Evolutionary conservation across 2,888 invertebrate species (phyloP).

Genomic region (Dynastes tityus): DNA sequence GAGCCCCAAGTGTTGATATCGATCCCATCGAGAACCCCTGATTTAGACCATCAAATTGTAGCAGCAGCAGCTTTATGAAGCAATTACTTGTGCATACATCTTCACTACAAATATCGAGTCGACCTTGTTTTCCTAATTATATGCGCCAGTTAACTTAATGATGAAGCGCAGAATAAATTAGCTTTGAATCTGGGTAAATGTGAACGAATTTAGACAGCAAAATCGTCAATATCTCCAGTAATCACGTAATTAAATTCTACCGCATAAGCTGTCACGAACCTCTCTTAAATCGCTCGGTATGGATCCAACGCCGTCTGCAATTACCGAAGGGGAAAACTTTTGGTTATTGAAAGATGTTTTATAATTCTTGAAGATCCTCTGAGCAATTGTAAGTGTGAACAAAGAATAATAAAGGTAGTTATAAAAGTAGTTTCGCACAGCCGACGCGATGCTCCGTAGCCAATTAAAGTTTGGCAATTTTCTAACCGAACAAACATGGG

Average conservation of each 20-base stretch:
- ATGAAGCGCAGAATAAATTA: not conserved
- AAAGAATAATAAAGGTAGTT: slow-evolving; percentile 56
- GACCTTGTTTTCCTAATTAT: no score
- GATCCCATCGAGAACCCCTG: no score
- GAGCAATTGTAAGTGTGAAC: slow-evolving; percentile 48
- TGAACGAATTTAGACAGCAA: slow-evolving; percentile 1
- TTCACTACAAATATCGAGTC: no score
- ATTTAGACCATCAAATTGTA: no score
- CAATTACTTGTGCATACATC: no score
- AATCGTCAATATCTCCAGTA: not conserved
- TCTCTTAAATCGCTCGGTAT: slow-evolving; percentile 2
- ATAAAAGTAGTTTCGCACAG: slow-evolving; percentile 55
- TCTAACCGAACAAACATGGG: slow-evolving; percentile 59
- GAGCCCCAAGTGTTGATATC: no score
- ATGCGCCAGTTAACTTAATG: no score
- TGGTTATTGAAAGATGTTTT: slow-evolving; percentile 50
- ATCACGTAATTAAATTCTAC: slow-evolving; percentile 18
- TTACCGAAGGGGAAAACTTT: slow-evolving; percentile 46
- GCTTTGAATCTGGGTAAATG: not conserved
- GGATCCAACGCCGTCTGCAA: slow-evolving; percentile 18
- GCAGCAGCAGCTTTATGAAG: no score
- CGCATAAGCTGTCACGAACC: slow-evolving; percentile 4
- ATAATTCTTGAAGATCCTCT: slow-evolving; percentile 45
- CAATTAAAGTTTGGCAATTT: slow-evolving; percentile 63
- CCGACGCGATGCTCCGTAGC: slow-evolving; percentile 57